Base-by-base conservation (phyloP, 35 echinoderm and acorn worm species). In the Antedon bifida region DNA sequence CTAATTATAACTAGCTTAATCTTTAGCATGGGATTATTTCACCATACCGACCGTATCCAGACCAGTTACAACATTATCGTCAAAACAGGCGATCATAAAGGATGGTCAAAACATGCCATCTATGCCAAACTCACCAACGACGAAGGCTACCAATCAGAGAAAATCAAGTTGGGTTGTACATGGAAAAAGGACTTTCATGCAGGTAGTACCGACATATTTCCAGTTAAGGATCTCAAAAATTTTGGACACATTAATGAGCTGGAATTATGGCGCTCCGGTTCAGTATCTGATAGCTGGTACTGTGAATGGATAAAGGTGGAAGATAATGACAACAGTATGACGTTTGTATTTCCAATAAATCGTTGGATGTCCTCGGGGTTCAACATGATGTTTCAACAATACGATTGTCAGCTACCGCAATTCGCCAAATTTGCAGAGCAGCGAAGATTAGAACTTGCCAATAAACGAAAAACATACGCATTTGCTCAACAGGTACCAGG, bases 1-100 rank as follows among this genome's bases (percentile, higher is more conserved):
- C n/a, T n/a, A n/a, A n/a, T n/a, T n/a, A n/a, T n/a, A n/a, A n/a
- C n/a, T n/a, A n/a, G n/a, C n/a, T n/a, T n/a, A n/a, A n/a, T n/a
- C n/a, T 42, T 42, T 14, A 42, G 38, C 14, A 42, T 42, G 38
- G 38, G 38, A 14, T 42, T 42, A 4, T 42, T 42, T 14, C 5
- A 42, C 38, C 38, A 42, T 14, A 42, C 38, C 38, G 38, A 42
- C 38, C 5, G 5, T 14, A 14, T 4, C 14, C 5, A 42, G 5
- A 7, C 4, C 38, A 82, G 92, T 73, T 97, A 92, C 85, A 81
- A 55, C 0, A 80, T 97, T 38, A 35, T 82, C 23, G 85, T 97
- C 31, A 89, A 88, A 81, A 97, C 94, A 12, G 94, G 94, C 3
- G 94, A 92, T 55, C 80, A 87, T 32, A 97, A 97, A 73, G 90